Evolutionary conservation across 2,888 invertebrate genomes (phyloP), one percentile per base, ranked within the genome.

Genomic region (Carcina quercana): DNA sequence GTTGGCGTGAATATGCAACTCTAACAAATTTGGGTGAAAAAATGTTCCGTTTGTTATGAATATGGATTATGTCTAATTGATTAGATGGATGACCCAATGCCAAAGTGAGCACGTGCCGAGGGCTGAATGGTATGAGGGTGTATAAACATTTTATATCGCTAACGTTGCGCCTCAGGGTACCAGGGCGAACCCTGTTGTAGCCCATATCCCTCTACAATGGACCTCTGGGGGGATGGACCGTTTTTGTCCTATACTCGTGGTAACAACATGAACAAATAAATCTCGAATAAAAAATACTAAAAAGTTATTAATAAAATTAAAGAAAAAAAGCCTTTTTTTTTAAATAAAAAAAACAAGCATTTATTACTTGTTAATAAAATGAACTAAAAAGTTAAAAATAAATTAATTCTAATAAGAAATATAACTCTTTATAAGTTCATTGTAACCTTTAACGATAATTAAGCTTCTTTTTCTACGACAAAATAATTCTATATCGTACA

Each of bases 211-310:
- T n/a, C n/a, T 33, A 33, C 28, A 24, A 33, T 33, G 15, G 15
- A 28, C 28, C 28, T 28, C 28, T 24, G 28, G 17, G 22, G 33
- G 15, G n/a, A 25, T 28, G 33, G 28, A 33, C 15, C 33, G 24
- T 33, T 28, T 33, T 28, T 33, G 28, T 28, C 32, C 32, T 26
- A 27, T 21, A 32, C 32, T 32, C 27, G 27, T 32, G 27, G 32
- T 20, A 32, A 27, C 27, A 32, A 32, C 26, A 20, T 17, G 17
- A 17, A 17, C 17, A 17, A 17, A 17, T 5, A 17, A 17, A 17
- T 17, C 17, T 17, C 17, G 7, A 5, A 17, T 17, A 5, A 17
- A 17, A 17, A 17, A 17, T 17, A 17, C 17, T 17, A 17, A 17
- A 17, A 17, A 17, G 5, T 17, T 17, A 17, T n/a, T n/a, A n/a